Evolutionary conservation across 2,888 invertebrate genomes (phyloP), one percentile per base, ranked within the genome.

Genomic region (Epistrophe eligans): DNA sequence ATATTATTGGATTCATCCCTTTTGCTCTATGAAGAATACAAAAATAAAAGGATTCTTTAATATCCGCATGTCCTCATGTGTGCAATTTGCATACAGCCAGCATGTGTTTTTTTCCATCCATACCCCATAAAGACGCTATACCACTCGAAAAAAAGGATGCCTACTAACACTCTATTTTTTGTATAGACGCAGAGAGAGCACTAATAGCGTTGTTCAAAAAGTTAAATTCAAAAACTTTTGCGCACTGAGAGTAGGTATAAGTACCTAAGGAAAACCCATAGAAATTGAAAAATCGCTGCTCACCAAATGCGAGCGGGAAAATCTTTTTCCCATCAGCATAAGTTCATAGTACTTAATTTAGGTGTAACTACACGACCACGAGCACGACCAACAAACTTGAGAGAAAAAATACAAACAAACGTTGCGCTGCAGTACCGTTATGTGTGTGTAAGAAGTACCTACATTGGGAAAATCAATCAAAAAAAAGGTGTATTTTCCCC

Each of bases 381-480:
- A n/a, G 13, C 5, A 11, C 43, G 2, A 62, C 17, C n/a, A 48
- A n/a, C 10, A 13, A 50, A 17, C 24, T 48, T 40, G 60, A 58
- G 87, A 79, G 76, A 79, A 83, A 32, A 45, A n/a, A 72, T 45
- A 60, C 55, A 70, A 24, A 38, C 55, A n/a, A 38, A 70, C 32
- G 62, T 55, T 38, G 40, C 32, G 35, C 48, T 66, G 60, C 70
- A 58, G 38, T 66, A 48, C 17, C 24, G 52, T 82, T 28, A 50
- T 52, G 40, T 76, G 79, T 83, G 76, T 76, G 40, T 19, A 60
- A 38, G 19, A 74, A 73, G 70, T 70, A 52, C n/a, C 43, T n/a
- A 32, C 67, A 70, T 76, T 79, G 40, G 70, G 83, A 87, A 87
- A 83, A 87, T 83, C 87, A 87, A 87, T 87, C 87, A 87, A 79